These are phyloP conservation scores for Thaleichthys pacificus DNA, from an alignment of 2,797 vertebrate species.

Conservation along the genomic window DNA sequence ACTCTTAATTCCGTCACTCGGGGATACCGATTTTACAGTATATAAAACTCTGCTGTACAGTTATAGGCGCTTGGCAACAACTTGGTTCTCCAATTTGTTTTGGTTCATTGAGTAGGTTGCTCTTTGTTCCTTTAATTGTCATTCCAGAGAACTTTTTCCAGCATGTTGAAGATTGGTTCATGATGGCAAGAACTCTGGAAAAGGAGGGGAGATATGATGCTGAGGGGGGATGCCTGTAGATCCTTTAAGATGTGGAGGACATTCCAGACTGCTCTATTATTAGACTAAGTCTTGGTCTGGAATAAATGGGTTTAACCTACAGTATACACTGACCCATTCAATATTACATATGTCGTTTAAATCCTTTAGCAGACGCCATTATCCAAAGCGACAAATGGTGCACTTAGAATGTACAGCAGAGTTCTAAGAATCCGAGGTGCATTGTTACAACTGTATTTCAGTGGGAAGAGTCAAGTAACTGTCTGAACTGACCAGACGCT, in stretches of 20 bases:
- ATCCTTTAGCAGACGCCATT: too few relatives aligned
- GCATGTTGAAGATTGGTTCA: conserved; percentile 68
- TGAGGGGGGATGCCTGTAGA: conserved; percentile 44
- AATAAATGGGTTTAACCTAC: not conserved
- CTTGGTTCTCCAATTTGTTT: conserved; percentile 57
- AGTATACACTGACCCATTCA: not conserved
- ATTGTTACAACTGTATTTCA: too few relatives aligned
- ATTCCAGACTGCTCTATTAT: conserved; percentile 56
- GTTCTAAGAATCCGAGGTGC: too few relatives aligned
- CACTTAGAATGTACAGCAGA: too few relatives aligned
- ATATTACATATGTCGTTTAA: not conserved
- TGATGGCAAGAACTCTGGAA: conserved; percentile 56
- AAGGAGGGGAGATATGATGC: conserved; percentile 54
- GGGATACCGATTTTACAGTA: conserved; percentile 25
- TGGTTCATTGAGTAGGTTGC: conserved; percentile 66
- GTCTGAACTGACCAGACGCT: too few relatives aligned
- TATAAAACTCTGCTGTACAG: conserved; percentile 43
- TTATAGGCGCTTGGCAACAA: conserved; percentile 60
- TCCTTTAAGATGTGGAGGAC: conserved; percentile 62
- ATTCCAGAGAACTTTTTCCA: conserved; percentile 67
- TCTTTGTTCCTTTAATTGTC: conserved; percentile 75
- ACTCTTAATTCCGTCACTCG: conserved; percentile 1
- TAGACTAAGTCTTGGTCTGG: conserved; percentile 4
- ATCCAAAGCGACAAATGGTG: too few relatives aligned
- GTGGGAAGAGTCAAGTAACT: too few relatives aligned